Conservation (phyloP, 2,113 vertebrate species). For the Muntiacus muntjak region DNA sequence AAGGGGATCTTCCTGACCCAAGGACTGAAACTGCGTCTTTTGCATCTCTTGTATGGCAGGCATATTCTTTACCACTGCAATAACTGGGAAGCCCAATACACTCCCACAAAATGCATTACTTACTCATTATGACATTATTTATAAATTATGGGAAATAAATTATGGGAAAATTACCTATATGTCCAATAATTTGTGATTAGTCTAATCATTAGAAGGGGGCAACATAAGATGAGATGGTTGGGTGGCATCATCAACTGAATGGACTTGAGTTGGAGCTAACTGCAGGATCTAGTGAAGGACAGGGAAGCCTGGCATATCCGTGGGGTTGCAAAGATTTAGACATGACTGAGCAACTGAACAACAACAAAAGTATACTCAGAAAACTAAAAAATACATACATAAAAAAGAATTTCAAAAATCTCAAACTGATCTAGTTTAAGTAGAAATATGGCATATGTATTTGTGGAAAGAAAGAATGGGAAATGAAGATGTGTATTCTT, state of each 20-base stretch:
- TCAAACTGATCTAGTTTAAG: not conserved
- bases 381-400: not conserved
- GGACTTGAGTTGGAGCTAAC: not conserved
- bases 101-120: not conserved
- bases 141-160: not conserved
- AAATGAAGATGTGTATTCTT: not conserved
- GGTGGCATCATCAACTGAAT: not conserved
- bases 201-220: not conserved
- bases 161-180: not conserved
- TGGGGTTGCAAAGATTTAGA: not conserved
- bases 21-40: not conserved
- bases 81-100: not conserved
- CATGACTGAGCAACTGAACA: not conserved
- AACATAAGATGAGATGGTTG: not conserved
- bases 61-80: not conserved
- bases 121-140: not conserved
- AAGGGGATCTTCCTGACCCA: not conserved
- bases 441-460: not conserved
- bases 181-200: not conserved
- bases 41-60: not conserved
- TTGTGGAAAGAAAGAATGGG: not conserved
- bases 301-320: not conserved
- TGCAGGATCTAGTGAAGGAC: not conserved
- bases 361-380: not conserved
- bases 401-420: not conserved